Conservation (phyloP, 2,113 vertebrate genomes). For the Pterocles gutturalis region DNA sequence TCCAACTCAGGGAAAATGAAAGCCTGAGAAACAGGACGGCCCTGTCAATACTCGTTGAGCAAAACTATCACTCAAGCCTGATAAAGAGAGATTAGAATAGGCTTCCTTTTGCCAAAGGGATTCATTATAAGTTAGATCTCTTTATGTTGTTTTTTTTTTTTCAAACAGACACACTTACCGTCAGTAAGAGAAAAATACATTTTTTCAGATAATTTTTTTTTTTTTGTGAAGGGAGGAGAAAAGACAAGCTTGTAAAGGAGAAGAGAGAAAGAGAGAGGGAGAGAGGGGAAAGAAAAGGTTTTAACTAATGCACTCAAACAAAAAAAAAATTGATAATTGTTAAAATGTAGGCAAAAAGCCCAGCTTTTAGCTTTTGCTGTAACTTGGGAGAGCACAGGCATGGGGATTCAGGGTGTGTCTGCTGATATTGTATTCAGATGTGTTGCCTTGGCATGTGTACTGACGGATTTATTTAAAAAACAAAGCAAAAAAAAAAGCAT, state of each 20-base stretch:
- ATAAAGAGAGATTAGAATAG: slow-evolving; percentile 78
- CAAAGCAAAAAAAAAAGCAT: slow-evolving; percentile 80
- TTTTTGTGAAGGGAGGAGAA: slow-evolving; percentile 5
- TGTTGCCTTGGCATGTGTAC: slow-evolving; percentile 82
- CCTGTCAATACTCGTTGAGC: slow-evolving; percentile 76
- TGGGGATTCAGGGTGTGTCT: slow-evolving; percentile 80
- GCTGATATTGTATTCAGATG: slow-evolving; percentile 87
- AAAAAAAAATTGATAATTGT: slow-evolving; percentile 47
- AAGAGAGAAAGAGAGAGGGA: not conserved
- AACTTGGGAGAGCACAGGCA: slow-evolving; percentile 68
- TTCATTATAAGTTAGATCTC: slow-evolving; percentile 72
- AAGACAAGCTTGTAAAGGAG: not conserved
- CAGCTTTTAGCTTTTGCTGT: slow-evolving; percentile 56
- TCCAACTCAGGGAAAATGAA: slow-evolving; percentile 74
- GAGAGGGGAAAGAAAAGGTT: not conserved
- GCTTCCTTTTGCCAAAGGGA: slow-evolving; percentile 73
- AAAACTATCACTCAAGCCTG: slow-evolving; percentile 76
- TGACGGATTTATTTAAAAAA: slow-evolving; percentile 83
- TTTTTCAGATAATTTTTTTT: slow-evolving; percentile 20
- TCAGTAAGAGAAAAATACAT: slow-evolving; percentile 40
- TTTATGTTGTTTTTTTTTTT: slow-evolving; percentile 50
- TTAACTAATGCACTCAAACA: not conserved
- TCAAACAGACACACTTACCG: slow-evolving; percentile 30
- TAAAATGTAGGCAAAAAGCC: slow-evolving; percentile 48
- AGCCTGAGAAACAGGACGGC: slow-evolving; percentile 78